Conservation (phyloP, 2,888 invertebrate species). For the Acleris emargana region DNA sequence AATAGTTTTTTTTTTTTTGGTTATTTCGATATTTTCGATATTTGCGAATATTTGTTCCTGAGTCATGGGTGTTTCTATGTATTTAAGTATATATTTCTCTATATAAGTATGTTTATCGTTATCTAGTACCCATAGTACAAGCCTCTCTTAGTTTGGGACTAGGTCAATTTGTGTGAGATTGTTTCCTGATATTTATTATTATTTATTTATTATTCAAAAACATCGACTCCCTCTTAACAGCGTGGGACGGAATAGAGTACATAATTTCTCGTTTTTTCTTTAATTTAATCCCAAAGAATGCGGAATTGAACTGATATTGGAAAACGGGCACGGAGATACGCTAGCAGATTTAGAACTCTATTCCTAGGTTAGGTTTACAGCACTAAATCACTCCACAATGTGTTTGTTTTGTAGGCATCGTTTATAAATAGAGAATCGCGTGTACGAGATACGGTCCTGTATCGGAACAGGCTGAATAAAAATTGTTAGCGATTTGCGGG, state of each 20-base stretch:
- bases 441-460: constrained; percentile 13
- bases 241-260: constrained; percentile 38
- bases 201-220: neutral
- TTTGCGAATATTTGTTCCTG: too few species aligned
- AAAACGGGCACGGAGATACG: constrained; percentile 52
- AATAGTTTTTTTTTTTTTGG: too few species aligned
- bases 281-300: constrained; percentile 65
- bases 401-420: constrained; percentile 26
- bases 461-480: constrained; percentile 8
- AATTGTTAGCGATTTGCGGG: constrained; percentile 14
- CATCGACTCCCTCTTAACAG: constrained; percentile 36
- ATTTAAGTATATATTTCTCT: too few species aligned
- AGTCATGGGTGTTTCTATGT: too few species aligned
- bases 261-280: constrained; percentile 47
- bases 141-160: too few species aligned
- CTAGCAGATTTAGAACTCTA: constrained; percentile 28
- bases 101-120: too few species aligned
- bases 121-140: too few species aligned
- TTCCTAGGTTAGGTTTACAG: constrained; percentile 17
- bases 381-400: constrained; percentile 24
- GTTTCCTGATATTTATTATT: too few species aligned
- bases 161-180: too few species aligned
- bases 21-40: too few species aligned
- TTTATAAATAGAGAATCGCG: constrained; percentile 33
- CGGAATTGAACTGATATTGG: constrained; percentile 57